Evolutionary conservation across 2,113 vertebrate genomes (phyloP).

Genomic region (Felis chaus): DNA sequence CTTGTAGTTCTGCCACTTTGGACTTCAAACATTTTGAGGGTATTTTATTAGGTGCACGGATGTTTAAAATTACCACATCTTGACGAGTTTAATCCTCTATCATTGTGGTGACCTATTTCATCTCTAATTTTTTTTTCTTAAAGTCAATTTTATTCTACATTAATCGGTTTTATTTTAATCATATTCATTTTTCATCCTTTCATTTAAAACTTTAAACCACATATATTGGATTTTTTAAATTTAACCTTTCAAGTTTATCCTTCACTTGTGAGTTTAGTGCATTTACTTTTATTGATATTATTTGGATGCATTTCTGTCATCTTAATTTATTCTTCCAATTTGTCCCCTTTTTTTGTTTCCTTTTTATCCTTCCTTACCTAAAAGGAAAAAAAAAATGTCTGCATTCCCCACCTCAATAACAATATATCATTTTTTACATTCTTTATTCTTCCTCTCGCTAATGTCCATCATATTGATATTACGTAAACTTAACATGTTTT

Average conservation of each 20-base stretch:
- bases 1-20: neutral
- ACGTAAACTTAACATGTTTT: neutral
- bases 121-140: constrained; percentile 4
- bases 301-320: neutral
- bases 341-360: neutral
- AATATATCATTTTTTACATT: neutral
- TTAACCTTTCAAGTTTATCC: neutral
- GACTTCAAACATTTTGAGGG: neutral
- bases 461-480: neutral
- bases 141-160: neutral
- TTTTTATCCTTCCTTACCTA: neutral
- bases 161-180: neutral
- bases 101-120: neutral
- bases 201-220: neutral
- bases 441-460: neutral
- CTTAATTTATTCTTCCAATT: neutral
- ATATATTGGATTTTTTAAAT: neutral
- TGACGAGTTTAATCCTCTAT: neutral
- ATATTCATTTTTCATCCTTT: neutral
- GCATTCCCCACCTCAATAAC: neutral
- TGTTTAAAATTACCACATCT: neutral
- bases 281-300: neutral
- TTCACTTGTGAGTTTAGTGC: neutral
- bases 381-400: neutral
- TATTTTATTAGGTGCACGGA: neutral